A percentile compares a stretch with the other conserved stretches of the same genome.
These are phyloP conservation scores for Trachymyrmex cornetzi DNA, from an alignment of 1,140 invertebrate genomes.

Conservation along the genomic window DNA sequence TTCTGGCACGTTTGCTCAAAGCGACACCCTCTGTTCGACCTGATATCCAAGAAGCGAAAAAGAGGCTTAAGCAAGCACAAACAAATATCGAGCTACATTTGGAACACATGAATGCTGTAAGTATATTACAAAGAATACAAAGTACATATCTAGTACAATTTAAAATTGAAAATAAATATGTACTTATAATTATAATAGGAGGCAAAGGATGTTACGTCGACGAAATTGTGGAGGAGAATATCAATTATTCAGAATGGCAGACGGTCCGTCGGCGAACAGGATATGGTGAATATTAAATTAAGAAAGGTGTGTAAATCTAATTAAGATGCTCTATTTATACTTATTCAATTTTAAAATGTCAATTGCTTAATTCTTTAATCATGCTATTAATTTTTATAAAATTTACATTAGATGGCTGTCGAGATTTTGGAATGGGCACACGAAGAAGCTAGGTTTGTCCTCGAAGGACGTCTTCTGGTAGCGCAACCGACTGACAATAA, in stretches of 20 bases:
- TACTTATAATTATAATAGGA: conserved; percentile 86
- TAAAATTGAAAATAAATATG: conserved; percentile 6
- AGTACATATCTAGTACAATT: neutral
- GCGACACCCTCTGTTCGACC: conserved; percentile 91
- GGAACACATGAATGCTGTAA: conserved; percentile 96
- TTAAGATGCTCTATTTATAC: conserved; percentile 14
- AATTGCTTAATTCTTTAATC: conserved; percentile 9
- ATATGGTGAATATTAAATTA: conserved; percentile 95
- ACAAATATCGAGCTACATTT: conserved; percentile 97
- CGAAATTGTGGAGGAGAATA: conserved; percentile 96
- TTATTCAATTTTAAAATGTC: neutral
- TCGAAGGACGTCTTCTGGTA: conserved; percentile 94
- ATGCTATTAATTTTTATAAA: neutral
- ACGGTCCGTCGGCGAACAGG: conserved; percentile 91
- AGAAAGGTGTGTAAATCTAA: conserved; percentile 88
- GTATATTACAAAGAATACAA: conserved; percentile 40
- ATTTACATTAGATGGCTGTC: conserved; percentile 91
- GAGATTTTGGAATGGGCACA: conserved; percentile 97
- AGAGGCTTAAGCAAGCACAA: conserved; percentile 93
- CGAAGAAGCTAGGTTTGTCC: conserved; percentile 94
- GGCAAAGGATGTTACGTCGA: conserved; percentile 94
- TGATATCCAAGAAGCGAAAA: conserved; percentile 91
- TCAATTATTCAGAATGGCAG: conserved; percentile 92
- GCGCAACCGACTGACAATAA: conserved; percentile 96
- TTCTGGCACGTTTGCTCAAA: conserved; percentile 95